A percentile compares a stretch with the other conserved stretches of the same genome.
phyloP scores from a whole-genome alignment of 2,797 vertebrate genomes.

The Micromesistius poutassou region DNA sequence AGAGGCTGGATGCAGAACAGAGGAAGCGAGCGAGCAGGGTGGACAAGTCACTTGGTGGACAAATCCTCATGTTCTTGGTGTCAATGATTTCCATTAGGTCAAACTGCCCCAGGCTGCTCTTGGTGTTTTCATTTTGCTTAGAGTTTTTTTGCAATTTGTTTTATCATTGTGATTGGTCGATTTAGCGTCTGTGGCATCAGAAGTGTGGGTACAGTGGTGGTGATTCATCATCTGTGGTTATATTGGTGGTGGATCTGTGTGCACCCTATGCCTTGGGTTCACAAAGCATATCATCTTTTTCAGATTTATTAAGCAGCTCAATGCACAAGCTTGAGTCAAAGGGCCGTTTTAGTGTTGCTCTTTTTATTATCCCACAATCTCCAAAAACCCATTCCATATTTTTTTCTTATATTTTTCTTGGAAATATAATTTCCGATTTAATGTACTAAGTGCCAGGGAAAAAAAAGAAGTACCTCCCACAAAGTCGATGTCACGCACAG shows the following conservation, averaged over 20 bases:
- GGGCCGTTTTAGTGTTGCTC: not conserved
- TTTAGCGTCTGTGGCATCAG: not conserved
- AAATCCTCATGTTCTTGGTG: not conserved
- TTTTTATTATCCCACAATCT: not conserved
- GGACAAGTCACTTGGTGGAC: not conserved
- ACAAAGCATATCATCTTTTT: not conserved
- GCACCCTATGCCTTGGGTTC: not conserved
- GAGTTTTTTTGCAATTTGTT: not conserved
- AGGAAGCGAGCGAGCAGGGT: not conserved
- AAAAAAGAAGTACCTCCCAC: not conserved
- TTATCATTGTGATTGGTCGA: not conserved
- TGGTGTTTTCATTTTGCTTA: not conserved
- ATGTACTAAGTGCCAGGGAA: not conserved
- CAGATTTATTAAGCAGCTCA: not conserved
- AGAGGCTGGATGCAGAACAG: not conserved
- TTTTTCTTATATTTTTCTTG: not conserved
- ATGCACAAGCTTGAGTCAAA: not conserved
- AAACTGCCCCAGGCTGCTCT: not conserved
- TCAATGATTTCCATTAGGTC: not conserved
- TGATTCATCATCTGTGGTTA: not conserved
- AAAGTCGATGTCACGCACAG: not conserved
- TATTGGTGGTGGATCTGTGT: not conserved
- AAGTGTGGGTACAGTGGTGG: not conserved
- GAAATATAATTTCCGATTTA: not conserved
- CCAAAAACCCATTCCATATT: not conserved